A percentile compares a stretch with the other conserved stretches of the same genome.
These are phyloP conservation scores for Bungarus multicinctus DNA, from an alignment of 2,113 vertebrate species.

Conservation along the genomic window DNA sequence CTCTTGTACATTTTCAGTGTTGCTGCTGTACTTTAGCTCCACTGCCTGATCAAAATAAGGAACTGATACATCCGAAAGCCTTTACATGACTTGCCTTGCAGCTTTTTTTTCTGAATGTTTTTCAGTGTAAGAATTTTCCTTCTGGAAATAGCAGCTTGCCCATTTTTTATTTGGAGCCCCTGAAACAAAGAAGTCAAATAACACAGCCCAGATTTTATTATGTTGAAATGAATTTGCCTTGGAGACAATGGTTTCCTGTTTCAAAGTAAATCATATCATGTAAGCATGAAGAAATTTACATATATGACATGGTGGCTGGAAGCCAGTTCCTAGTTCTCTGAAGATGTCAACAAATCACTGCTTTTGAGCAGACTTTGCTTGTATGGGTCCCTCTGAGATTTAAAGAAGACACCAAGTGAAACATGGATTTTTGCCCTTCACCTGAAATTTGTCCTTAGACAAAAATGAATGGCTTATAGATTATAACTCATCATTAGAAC, in stretches of 20 bases:
- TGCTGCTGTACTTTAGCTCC: constrained; percentile 62
- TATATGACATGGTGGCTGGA: constrained; percentile 25
- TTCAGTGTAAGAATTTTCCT: constrained; percentile 13
- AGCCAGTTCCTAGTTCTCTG: constrained; percentile 35
- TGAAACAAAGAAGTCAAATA: constrained; percentile 20
- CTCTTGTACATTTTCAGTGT: constrained; percentile 22
- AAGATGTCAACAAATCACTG: constrained; percentile 27
- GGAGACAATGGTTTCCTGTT: constrained; percentile 20
- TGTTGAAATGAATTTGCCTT: constrained; percentile 34
- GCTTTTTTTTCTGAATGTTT: background rate
- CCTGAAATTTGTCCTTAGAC: constrained; percentile 24
- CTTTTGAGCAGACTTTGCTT: constrained; percentile 22
- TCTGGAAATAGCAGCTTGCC: background rate
- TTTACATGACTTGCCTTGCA: constrained; percentile 39
- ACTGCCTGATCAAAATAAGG: constrained; percentile 61
- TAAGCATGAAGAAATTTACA: constrained; percentile 14
- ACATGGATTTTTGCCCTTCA: constrained; percentile 13
- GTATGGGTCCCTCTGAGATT: constrained; percentile 23
- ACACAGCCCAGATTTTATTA: constrained; percentile 8
- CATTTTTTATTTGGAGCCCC: constrained; percentile 23
- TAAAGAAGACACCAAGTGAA: constrained; percentile 28
- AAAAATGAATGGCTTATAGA: constrained; percentile 15
- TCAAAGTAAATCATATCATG: constrained; percentile 21
- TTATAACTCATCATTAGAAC: constrained; percentile 8
- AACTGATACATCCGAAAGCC: constrained; percentile 45